These are phyloP conservation scores for Coluber constrictor DNA, from an alignment of 2,797 vertebrate species.

Conservation along the genomic window DNA sequence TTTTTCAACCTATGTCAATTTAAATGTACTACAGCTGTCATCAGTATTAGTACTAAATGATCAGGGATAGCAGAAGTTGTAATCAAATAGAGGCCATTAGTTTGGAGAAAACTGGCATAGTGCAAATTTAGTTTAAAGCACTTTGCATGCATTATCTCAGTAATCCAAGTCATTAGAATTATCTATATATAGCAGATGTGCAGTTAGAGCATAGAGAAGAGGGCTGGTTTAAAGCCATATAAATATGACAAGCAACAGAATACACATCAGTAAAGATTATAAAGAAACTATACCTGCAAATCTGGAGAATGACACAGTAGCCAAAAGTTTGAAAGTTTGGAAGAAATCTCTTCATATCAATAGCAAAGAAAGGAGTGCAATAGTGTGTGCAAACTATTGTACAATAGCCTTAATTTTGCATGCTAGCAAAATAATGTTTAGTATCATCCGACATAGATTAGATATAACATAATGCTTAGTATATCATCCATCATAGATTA, in stretches of 20 bases:
- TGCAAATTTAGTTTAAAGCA: not conserved
- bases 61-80: not conserved
- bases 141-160: not conserved
- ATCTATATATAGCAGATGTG: not conserved
- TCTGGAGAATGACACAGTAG: not conserved
- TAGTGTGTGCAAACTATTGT: not conserved
- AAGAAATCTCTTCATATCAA: not conserved
- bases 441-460: not conserved
- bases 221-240: not conserved
- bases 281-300: not conserved
- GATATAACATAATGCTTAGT: not conserved
- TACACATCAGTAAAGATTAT: not conserved
- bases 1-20: not conserved
- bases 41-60: not conserved
- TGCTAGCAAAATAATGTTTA: not conserved
- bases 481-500: not conserved
- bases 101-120: not conserved
- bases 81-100: not conserved
- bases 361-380: not conserved
- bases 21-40: not conserved
- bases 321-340: not conserved
- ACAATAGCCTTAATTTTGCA: not conserved
- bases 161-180: not conserved
- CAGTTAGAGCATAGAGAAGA: not conserved
- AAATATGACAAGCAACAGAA: not conserved